These are phyloP conservation scores for Chelon auratus DNA, from an alignment of 2,797 vertebrate species.

Conservation along the genomic window DNA sequence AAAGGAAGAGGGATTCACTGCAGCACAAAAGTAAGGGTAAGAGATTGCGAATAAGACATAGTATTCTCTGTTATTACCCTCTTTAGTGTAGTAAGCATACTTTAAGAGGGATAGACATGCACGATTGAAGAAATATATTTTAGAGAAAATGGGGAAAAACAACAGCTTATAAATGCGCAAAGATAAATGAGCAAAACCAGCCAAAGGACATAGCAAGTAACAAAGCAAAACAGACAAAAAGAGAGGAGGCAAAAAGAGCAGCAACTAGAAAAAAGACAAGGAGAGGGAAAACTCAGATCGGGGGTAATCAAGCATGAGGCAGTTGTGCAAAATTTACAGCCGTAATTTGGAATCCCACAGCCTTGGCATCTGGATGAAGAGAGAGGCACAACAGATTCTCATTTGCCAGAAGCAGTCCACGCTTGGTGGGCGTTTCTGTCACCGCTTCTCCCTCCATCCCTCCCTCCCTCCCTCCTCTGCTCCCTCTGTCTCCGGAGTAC, in stretches of 20 bases:
- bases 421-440: slow-evolving; percentile 69
- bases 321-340: slow-evolving; percentile 78
- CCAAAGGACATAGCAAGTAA: slow-evolving; percentile 27
- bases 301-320: slow-evolving; percentile 80
- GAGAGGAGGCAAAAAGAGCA: slow-evolving; percentile 50
- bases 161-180: slow-evolving; percentile 6
- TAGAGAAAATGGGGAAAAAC: slow-evolving; percentile 7
- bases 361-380: slow-evolving; percentile 69
- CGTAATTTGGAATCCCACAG: slow-evolving; percentile 78
- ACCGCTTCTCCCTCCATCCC: slow-evolving; percentile 20
- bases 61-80: slow-evolving; percentile 15
- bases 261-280: slow-evolving; percentile 44
- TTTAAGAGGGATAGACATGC: background rate
- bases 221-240: slow-evolving; percentile 59
- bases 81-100: background rate
- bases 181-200: slow-evolving; percentile 38
- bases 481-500: slow-evolving; percentile 42
- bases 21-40: slow-evolving; percentile 12
- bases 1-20: slow-evolving; percentile 8
- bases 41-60: background rate
- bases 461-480: background rate
- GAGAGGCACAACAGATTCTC: slow-evolving; percentile 76
- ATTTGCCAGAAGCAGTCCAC: slow-evolving; percentile 73
- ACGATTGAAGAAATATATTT: slow-evolving; percentile 1
- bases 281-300: slow-evolving; percentile 67